phyloP scores from a whole-genome alignment of 2,797 vertebrate species.

The Anniella stebbinsi region DNA sequence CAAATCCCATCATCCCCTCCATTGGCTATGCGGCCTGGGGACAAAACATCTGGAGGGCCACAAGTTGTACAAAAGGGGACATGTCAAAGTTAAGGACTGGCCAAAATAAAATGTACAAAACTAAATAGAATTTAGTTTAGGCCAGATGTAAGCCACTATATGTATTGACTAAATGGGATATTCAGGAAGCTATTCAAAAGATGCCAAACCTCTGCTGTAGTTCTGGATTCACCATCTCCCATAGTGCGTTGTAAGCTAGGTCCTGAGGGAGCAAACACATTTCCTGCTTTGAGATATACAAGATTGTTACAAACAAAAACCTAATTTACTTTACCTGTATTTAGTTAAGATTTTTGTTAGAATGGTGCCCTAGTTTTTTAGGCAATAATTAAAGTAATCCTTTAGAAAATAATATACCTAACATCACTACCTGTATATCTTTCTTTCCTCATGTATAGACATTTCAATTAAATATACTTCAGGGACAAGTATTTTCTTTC shows the following conservation, averaged over 20 bases:
- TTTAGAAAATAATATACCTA: neutral
- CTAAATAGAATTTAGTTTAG: neutral
- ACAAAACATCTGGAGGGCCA: neutral
- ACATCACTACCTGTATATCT: neutral
- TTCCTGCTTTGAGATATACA: conserved; percentile 57
- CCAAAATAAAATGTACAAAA: neutral
- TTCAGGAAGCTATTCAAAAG: conserved; percentile 40
- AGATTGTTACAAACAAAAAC: conserved; percentile 25
- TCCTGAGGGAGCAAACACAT: conserved; percentile 26
- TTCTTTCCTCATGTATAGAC: neutral
- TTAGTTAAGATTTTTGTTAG: neutral
- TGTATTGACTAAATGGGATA: neutral
- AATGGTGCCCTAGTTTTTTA: neutral
- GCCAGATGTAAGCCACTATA: neutral
- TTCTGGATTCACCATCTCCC: conserved; percentile 24
- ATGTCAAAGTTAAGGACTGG: conserved; percentile 16
- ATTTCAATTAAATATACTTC: conserved; percentile 13
- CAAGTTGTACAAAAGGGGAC: neutral
- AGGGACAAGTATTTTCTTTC: conserved; percentile 37
- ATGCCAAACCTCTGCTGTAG: conserved; percentile 65
- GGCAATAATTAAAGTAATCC: neutral
- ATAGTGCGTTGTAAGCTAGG: neutral
- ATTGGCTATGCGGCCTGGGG: neutral
- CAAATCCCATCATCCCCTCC: neutral
- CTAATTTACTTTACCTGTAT: conserved; percentile 1